Evolutionary conservation across 2,113 vertebrate genomes (phyloP), one percentile per base, ranked within the genome.

Genomic region (Hirundichthys speculiger): DNA sequence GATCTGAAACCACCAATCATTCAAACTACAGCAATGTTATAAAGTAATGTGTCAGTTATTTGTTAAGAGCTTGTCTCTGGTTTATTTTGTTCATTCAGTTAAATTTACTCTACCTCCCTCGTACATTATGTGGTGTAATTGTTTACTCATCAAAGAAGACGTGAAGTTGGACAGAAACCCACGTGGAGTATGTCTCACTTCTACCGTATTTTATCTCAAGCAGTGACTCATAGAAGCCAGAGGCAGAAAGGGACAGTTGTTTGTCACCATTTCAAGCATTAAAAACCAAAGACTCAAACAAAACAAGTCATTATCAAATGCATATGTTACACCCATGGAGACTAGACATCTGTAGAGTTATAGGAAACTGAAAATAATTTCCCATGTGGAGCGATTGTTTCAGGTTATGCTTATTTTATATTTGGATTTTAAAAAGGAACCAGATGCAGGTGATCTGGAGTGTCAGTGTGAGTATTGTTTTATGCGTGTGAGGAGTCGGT

Each of bases 311-410:
- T 49, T 41, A 49, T 60, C 24, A 14, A n/a, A 43, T 60, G 11
- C 22, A 52, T 45, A 15, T 12, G 27, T 38, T 14, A 19, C 12
- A 2, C 30, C 52, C 27, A 11, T 15, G 3, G 53, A 39, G 30
- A 50, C 13, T 21, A 20, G n/a, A 61, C 22, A 20, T 34, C 30
- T 34, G 30, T 34, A 34, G 25, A 50, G 3, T 13, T 41, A 12
- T 14, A 21, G 11, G 22, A 16, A 30, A 41, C 19, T 14, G 38
- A 53, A 54, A 30, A 58, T 13, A 1, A 66, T 64, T 19, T 18
- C 14, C 48, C 21, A 39, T 46, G 20, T 53, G 39, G 19, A 13
- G 46, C 64, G 77, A 83, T 79, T 85, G 50, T 68, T 85, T 83
- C 9, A 9, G 10, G 42, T 79, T 82, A 64, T 15, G 19, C 48